Percentiles rank a stretch among this genome's conserved stretches.
phyloP scores from a whole-genome alignment of 2,888 invertebrate species.

The Drosophila mayaguana region DNA sequence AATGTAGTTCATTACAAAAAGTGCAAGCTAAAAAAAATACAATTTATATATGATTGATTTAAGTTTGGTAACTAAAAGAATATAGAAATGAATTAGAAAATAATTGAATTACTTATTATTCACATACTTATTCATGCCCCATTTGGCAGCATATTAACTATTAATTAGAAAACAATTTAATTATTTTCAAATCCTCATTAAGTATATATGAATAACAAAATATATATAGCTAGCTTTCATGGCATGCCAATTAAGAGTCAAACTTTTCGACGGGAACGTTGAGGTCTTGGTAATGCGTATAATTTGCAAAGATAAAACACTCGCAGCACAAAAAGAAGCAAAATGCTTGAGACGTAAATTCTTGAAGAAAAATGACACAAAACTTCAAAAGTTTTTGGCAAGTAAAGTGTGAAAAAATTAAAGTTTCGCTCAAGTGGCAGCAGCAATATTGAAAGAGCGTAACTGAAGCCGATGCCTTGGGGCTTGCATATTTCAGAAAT shows the following conservation, averaged over 20 bases:
- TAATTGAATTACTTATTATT: too few species aligned
- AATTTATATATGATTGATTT: neutral
- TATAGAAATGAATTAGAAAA: neutral
- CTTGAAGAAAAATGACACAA: slow-evolving; percentile 63
- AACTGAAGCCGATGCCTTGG: slow-evolving; percentile 10
- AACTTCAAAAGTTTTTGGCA: slow-evolving; percentile 74
- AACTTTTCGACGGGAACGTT: slow-evolving; percentile 33
- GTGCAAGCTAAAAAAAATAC: slow-evolving; percentile 24
- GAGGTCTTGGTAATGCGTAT: slow-evolving; percentile 49
- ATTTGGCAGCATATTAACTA: too few species aligned
- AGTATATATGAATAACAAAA: neutral
- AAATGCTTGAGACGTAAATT: slow-evolving; percentile 38
- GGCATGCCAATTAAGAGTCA: slow-evolving; percentile 2
- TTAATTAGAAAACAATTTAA: too few species aligned
- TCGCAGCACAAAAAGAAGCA: slow-evolving; percentile 35
- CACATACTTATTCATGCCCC: too few species aligned
- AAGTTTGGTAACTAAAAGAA: neutral
- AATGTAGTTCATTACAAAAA: slow-evolving; percentile 63
- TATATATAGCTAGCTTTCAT: neutral
- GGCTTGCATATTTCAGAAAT: slow-evolving; percentile 48
- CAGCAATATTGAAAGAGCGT: slow-evolving; percentile 44
- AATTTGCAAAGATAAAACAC: slow-evolving; percentile 73
- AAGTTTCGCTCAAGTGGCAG: slow-evolving; percentile 62
- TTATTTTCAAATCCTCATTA: neutral
- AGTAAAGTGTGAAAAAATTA: slow-evolving; percentile 71